Evolutionary conservation across 2,797 vertebrate species (phyloP).

Genomic region (Prionace glauca): DNA sequence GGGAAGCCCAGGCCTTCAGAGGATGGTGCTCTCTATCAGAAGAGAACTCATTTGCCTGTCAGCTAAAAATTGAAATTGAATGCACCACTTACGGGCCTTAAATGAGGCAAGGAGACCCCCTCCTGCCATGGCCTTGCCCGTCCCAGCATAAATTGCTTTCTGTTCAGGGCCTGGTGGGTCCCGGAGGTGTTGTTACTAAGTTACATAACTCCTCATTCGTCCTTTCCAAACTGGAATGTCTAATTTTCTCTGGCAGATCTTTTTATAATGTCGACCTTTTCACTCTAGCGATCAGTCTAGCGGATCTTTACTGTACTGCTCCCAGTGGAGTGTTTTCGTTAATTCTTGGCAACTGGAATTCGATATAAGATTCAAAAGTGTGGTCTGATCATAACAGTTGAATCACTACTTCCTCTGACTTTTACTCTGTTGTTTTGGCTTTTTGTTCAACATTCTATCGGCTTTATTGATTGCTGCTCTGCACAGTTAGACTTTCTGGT

Average conservation of each 20-base stretch:
- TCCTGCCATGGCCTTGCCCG: too few species aligned
- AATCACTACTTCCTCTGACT: not conserved
- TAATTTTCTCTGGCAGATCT: not conserved
- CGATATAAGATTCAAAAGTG: not conserved
- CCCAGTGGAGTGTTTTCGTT: not conserved
- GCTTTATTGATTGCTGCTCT: not conserved
- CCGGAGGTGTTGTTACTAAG: not conserved
- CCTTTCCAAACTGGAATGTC: not conserved
- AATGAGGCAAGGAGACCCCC: too few species aligned
- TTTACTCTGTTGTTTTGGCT: not conserved
- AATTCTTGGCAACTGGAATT: not conserved
- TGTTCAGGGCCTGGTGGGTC: not conserved
- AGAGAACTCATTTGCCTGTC: too few species aligned
- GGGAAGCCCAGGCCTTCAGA: too few species aligned
- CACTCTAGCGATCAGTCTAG: not conserved
- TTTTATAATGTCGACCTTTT: not conserved
- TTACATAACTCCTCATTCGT: not conserved
- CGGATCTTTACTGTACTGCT: not conserved
- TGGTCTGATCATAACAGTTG: not conserved
- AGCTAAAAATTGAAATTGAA: too few species aligned
- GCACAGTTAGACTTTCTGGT: not conserved
- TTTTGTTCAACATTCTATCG: not conserved
- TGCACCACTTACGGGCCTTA: too few species aligned
- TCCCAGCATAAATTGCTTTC: not conserved
- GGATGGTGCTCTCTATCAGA: too few species aligned